These are phyloP conservation scores for Horisme vitalbata DNA, from an alignment of 2,888 invertebrate species.

Conservation along the genomic window DNA sequence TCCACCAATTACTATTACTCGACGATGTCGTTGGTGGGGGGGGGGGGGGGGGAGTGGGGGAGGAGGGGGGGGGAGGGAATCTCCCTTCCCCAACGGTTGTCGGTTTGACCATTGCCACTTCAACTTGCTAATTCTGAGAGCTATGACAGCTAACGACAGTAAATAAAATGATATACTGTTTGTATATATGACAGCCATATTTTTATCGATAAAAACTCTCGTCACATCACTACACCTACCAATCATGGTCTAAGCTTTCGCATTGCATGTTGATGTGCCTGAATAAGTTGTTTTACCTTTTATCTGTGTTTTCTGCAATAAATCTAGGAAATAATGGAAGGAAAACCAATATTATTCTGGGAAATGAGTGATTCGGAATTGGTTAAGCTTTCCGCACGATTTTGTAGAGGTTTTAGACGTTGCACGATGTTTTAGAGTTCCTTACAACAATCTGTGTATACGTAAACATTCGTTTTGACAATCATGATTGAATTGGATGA, in stretches of 20 bases:
- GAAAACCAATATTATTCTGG: conserved; percentile 4
- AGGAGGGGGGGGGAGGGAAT: too few relatives aligned
- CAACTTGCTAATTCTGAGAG: too few relatives aligned
- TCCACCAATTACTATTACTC: too few relatives aligned
- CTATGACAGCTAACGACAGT: background rate
- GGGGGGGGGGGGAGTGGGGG: too few relatives aligned
- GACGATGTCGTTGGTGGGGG: too few relatives aligned
- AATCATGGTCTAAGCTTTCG: conserved; percentile 54
- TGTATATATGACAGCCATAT: conserved; percentile 9
- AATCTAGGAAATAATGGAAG: conserved; percentile 4
- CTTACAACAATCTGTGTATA: background rate
- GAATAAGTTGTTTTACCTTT: conserved; percentile 49
- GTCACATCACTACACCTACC: conserved; percentile 40
- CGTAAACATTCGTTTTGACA: too few relatives aligned
- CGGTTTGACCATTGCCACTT: too few relatives aligned
- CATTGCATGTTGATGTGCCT: conserved; percentile 52
- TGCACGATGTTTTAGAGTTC: conserved; percentile 41
- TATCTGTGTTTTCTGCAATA: conserved; percentile 24
- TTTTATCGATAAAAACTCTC: conserved; percentile 31
- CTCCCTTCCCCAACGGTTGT: too few relatives aligned
- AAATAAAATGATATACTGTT: conserved; percentile 7
- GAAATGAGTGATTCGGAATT: background rate
- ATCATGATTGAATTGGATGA: too few relatives aligned
- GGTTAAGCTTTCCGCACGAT: conserved; percentile 65
- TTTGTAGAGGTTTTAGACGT: too few relatives aligned